Percentiles rank a stretch among this genome's conserved stretches.
Evolutionary conservation across 2,797 vertebrate genomes (phyloP).

Genomic region (Mus caroli): DNA sequence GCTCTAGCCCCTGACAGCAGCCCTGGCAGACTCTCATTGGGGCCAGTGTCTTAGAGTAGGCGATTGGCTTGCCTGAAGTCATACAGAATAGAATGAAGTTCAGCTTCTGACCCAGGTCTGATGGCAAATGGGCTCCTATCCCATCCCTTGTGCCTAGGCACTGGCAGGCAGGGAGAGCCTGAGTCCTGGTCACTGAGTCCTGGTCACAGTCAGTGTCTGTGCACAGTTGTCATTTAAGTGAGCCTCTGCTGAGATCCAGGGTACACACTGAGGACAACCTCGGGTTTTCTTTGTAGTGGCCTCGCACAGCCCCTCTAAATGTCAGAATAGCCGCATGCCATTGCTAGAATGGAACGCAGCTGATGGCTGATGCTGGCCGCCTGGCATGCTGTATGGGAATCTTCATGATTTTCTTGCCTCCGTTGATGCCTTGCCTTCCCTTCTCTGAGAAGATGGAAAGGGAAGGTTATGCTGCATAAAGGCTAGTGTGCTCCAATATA

Average conservation of each 20-base stretch:
- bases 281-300: slow-evolving; percentile 84
- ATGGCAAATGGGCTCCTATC: neutral
- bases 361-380: neutral
- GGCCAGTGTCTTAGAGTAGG: neutral
- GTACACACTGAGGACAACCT: neutral
- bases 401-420: neutral
- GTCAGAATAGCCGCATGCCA: neutral
- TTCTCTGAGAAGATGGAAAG: slow-evolving; percentile 65
- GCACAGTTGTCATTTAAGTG: neutral
- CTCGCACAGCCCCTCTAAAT: slow-evolving; percentile 64
- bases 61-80: neutral
- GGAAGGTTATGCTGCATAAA: slow-evolving; percentile 67
- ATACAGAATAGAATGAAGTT: neutral
- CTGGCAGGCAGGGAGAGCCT: neutral
- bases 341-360: neutral
- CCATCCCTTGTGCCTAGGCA: neutral
- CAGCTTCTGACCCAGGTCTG: neutral
- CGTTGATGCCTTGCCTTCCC: slow-evolving; percentile 49
- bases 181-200: neutral
- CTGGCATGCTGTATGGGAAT: slow-evolving; percentile 17
- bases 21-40: neutral
- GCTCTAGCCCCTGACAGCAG: neutral
- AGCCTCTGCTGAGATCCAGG: neutral
- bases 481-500: slow-evolving; percentile 86
- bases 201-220: neutral